Base-by-base conservation (phyloP, 2,797 vertebrate genomes). In the Galago senegalensis region DNA sequence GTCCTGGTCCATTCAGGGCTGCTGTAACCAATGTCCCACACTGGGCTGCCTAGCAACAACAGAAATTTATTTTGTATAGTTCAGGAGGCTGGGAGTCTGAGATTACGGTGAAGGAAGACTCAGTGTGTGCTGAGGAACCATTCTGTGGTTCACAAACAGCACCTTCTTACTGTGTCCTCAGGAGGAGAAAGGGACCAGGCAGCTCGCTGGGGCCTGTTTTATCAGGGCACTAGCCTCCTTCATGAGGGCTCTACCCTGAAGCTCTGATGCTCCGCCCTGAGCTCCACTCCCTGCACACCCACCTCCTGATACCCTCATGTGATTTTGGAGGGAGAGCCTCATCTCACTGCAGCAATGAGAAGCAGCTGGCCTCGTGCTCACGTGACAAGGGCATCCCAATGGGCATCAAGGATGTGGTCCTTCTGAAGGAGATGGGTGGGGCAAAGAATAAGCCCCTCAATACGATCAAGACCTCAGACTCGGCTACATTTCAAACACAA, bases 401-500 rank as follows among this genome's bases (percentile, higher is more conserved):
- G 18, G 3, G 1, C 29, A 25, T 34, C 46, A 6, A 31, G 4
- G 14, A 4, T 5, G 3, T 40, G 20, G 12, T 49, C 34, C 6
- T 5, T 7, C 46, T 18, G 1, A 10, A 73, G 27, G 23, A 79
- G 9, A 14, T 1, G 12, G 1, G 25, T 34, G 29, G 56, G 23
- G 27, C 46, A 83, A 43, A 61, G 53, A 65, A 34, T 23, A 20
- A 53, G n/a, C 6, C 40, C 3, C 1, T 37, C n/a, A 0, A n/a
- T 34, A 5, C 2, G 27, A 53, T 7, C 1, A 43, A 34, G 83
- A 31, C 37, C 2, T 34, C 12, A 37, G n/a, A 27, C 0, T 31
- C 5, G 0, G 13, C 18, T n/a, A 3, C 1, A 2, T n/a, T 34
- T 65, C 88, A 73, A 16, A 5, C 5, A 17, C 2, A 9, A 27